Base-by-base conservation (phyloP, 2,888 invertebrate genomes). In the Morpho deidamia region DNA sequence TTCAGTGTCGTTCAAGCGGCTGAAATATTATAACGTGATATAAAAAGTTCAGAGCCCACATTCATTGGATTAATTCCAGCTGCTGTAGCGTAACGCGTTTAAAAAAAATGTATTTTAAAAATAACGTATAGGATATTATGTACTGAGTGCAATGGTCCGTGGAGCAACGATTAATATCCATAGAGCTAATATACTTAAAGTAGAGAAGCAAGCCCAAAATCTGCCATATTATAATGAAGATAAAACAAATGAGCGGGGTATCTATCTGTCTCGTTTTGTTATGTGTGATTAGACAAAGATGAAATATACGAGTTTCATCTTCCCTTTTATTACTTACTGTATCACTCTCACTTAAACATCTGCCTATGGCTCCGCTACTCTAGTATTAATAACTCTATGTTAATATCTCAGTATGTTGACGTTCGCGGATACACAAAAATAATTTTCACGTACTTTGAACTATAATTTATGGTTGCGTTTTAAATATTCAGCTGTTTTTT, bases 61-160 rank as follows among this genome's bases (percentile, higher is more conserved):
- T 78, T 76, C 71, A 78, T 83, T 84, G 83, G 84, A 83, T 78
- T 82, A 64, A 78, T 79, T 83, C 83, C 84, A 84, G 78, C 45
- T 46, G 48, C 54, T 23, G 54, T 58, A 61, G 45, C 59, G n/a
- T n/a, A n/a, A n/a, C n/a, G n/a, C n/a, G 51, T 63, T 63, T 60
- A 50, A 62, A 52, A 59, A 53, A 58, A 43, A 58, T 47, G 41
- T 14, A 43, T 48, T 55, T 55, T 57, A 53, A 61, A 57, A 57
- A 57, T 61, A 61, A 49, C 44, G 7, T 49, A 38, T 23, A 43
- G 34, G 12, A 12, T 35, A 35, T 23, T 35, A 49, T 42, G 34
- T 42, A 49, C 49, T 23, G 35, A 49, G 56, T 55, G 52, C 59
- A 61, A 50, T 51, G 54, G 59, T 61, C 54, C 52, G 51, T 45